Percentiles rank a stretch among this genome's conserved stretches.
These are phyloP conservation scores for Leptogaster cylindrica DNA, from an alignment of 2,888 invertebrate genomes.

Conservation along the genomic window DNA sequence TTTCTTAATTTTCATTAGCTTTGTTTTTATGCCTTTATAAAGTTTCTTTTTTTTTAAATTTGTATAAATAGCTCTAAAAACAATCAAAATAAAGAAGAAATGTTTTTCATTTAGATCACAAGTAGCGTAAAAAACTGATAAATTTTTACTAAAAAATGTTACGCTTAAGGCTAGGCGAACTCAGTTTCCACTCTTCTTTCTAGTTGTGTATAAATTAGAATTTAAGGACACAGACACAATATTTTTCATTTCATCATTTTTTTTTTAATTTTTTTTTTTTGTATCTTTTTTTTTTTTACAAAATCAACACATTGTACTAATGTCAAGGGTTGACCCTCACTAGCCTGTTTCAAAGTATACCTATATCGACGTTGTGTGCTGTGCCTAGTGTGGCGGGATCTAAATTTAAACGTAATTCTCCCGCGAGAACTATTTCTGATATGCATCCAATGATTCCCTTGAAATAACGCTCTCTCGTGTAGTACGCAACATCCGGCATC, in stretches of 20 bases:
- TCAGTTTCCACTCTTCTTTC: slow-evolving; percentile 20
- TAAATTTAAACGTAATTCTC: slow-evolving; percentile 78
- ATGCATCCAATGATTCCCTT: slow-evolving; percentile 83
- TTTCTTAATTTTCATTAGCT: too few species aligned
- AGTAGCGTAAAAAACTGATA: slow-evolving; percentile 43
- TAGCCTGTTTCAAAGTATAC: slow-evolving; percentile 59
- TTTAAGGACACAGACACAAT: slow-evolving; percentile 31
- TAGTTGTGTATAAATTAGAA: slow-evolving; percentile 32
- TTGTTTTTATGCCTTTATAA: slow-evolving; percentile 21
- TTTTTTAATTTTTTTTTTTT: too few species aligned
- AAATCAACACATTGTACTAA: slow-evolving; percentile 56
- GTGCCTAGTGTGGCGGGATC: slow-evolving; percentile 61
- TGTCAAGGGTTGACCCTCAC: slow-evolving; percentile 56
- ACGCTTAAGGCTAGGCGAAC: slow-evolving; percentile 40
- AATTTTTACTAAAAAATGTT: slow-evolving; percentile 37
- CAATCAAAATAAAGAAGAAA: slow-evolving; percentile 24
- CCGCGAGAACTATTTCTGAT: slow-evolving; percentile 80
- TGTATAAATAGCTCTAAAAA: slow-evolving; percentile 39
- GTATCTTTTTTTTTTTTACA: too few species aligned
- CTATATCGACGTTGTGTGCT: slow-evolving; percentile 61
- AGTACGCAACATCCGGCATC: slow-evolving; percentile 75
- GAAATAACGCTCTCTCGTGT: slow-evolving; percentile 73
- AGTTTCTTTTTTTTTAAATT: slow-evolving; percentile 19
- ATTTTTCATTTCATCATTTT: too few species aligned
- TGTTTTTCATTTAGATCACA: slow-evolving; percentile 37